phyloP scores from a whole-genome alignment of 37 sponge, comb jelly and placozoan species.

The Bolinopsis microptera region DNA sequence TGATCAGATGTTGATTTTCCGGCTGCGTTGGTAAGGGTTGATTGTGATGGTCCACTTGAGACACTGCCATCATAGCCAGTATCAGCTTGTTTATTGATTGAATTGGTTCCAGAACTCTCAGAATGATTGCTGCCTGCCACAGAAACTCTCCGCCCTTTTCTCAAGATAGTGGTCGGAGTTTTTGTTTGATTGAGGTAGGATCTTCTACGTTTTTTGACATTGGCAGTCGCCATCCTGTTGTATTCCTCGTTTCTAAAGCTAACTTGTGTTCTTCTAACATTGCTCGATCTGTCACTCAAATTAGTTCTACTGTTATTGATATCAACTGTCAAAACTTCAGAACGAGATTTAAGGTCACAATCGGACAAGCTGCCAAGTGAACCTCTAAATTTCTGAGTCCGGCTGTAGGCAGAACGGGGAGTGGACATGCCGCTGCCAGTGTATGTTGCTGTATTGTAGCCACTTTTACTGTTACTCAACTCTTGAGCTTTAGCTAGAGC shows the following conservation, averaged over 20 bases:
- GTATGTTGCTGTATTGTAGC: not conserved
- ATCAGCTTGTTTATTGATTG: not conserved
- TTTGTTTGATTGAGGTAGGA: not conserved
- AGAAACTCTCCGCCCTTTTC: not conserved
- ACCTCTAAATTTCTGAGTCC: not conserved
- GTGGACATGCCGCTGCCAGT: conserved; percentile 15
- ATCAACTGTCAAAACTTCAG: not conserved
- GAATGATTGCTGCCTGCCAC: not conserved
- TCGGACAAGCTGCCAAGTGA: not conserved
- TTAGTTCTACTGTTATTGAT: not conserved
- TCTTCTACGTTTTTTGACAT: not conserved
- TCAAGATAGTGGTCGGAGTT: not conserved
- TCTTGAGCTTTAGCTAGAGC: conserved; percentile 6
- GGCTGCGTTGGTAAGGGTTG: not conserved
- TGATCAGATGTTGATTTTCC: not conserved
- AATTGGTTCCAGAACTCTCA: not conserved
- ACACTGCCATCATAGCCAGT: conserved; percentile 50
- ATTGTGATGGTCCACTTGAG: conserved; percentile 11
- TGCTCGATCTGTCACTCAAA: not conserved
- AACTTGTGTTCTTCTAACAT: not conserved
- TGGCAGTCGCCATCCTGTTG: not conserved
- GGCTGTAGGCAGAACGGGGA: not conserved
- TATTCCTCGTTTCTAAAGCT: conserved; percentile 33
- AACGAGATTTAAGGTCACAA: not conserved
- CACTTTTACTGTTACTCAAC: conserved; percentile 1